Evolutionary conservation across 37 sponge, comb jelly and placozoan genomes (phyloP).

Genomic region (Chondrosia reniformis): DNA sequence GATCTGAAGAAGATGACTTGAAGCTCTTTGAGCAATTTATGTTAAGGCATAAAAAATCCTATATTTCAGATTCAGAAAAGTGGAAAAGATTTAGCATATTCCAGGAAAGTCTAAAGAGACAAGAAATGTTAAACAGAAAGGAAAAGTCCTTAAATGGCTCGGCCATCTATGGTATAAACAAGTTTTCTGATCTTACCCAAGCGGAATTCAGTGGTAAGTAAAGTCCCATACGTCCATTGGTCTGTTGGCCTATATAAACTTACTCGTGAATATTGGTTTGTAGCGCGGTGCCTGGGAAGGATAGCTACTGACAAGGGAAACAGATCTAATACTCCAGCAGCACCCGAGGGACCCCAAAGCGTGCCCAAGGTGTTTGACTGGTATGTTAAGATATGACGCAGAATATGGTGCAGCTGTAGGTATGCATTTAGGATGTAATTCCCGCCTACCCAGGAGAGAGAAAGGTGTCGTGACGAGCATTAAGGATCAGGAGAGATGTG

Average conservation of each 20-base stretch:
- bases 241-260: too few relatives aligned
- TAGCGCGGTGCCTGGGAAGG: too few relatives aligned
- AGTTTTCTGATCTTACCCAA: constrained; percentile 80
- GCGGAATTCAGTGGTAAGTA: constrained; percentile 71
- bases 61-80: constrained; percentile 27
- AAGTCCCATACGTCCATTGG: too few relatives aligned
- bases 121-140: constrained; percentile 40
- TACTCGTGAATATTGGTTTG: too few relatives aligned
- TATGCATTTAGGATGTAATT: too few relatives aligned
- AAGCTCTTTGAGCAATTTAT: constrained; percentile 27
- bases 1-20: background rate
- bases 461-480: constrained; percentile 33
- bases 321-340: too few relatives aligned
- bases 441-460: constrained; percentile 32
- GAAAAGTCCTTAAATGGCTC: constrained; percentile 35
- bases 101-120: constrained; percentile 59
- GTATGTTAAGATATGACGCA: background rate
- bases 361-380: constrained; percentile 17
- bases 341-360: too few relatives aligned
- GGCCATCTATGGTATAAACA: constrained; percentile 73
- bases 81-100: constrained; percentile 34
- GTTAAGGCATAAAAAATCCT: constrained; percentile 29
- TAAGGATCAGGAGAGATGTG: constrained; percentile 68
- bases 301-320: too few relatives aligned
- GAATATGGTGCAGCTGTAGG: too few relatives aligned